Evolutionary conservation across 2,888 invertebrate species (phyloP).

Genomic region (Chrysopilus asiliformis): DNA sequence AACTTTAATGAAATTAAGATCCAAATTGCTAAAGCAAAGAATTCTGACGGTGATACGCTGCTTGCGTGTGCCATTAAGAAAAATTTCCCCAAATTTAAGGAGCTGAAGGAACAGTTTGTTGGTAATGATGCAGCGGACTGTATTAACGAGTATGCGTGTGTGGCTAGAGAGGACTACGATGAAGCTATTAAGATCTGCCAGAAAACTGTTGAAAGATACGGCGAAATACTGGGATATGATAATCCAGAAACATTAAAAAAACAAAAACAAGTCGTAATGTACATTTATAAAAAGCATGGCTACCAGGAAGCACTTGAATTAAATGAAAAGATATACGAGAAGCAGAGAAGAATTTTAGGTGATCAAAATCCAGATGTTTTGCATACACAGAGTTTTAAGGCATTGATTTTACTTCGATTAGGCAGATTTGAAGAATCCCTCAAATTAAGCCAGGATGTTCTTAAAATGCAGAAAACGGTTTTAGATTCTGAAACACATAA

Average conservation of each 20-base stretch:
- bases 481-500: not conserved
- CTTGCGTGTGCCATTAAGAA: not conserved
- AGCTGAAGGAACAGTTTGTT: not conserved
- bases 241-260: not conserved
- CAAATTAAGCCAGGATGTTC: too few relatives aligned
- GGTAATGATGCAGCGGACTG: not conserved
- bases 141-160: not conserved
- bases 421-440: not conserved
- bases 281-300: not conserved
- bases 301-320: not conserved
- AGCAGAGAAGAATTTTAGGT: not conserved
- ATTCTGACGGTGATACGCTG: too few relatives aligned
- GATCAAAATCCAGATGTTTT: not conserved
- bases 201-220: not conserved
- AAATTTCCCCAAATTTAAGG: not conserved
- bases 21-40: too few relatives aligned
- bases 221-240: not conserved
- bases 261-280: not conserved
- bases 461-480: too few relatives aligned
- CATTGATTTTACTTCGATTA: not conserved
- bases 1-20: too few relatives aligned
- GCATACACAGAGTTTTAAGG: not conserved
- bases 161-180: not conserved
- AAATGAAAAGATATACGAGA: not conserved
- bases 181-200: not conserved